Evolutionary conservation across 2,113 vertebrate species (phyloP).

Genomic region (Cheirogaleus medius): DNA sequence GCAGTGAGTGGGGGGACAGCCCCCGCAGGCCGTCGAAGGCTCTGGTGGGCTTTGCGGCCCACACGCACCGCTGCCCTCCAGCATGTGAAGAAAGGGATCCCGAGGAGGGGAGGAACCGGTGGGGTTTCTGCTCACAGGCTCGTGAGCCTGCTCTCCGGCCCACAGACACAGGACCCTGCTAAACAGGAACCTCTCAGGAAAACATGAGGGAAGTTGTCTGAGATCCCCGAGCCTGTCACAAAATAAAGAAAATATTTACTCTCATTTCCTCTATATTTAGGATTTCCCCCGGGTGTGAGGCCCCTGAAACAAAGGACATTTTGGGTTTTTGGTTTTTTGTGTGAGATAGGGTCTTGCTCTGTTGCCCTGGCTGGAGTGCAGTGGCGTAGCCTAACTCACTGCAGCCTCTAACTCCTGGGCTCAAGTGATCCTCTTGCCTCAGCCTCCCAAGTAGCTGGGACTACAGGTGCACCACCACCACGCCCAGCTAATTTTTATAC

Average conservation of each 20-base stretch:
- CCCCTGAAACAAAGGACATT: background rate
- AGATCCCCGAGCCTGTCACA: no score
- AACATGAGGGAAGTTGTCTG: background rate
- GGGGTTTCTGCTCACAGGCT: background rate
- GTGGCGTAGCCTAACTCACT: background rate
- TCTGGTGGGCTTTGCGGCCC: fast-evolving
- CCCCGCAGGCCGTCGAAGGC: no score
- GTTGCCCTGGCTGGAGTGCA: background rate
- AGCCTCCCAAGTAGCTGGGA: background rate
- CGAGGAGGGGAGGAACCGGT: background rate
- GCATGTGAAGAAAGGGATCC: background rate
- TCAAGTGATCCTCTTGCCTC: background rate
- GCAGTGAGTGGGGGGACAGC: fast-evolving
- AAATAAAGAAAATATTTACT: background rate
- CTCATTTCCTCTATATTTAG: background rate
- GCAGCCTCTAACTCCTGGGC: background rate
- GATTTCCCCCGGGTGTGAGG: background rate
- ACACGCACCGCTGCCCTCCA: background rate
- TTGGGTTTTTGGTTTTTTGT: background rate
- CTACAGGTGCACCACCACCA: background rate
- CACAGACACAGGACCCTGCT: background rate
- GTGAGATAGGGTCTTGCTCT: background rate
- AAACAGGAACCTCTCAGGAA: background rate
- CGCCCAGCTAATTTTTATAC: no score
- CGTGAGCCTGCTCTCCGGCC: background rate